Conservation (phyloP, 2,113 vertebrate genomes). For the Stomatorhinus ivindoensis region DNA sequence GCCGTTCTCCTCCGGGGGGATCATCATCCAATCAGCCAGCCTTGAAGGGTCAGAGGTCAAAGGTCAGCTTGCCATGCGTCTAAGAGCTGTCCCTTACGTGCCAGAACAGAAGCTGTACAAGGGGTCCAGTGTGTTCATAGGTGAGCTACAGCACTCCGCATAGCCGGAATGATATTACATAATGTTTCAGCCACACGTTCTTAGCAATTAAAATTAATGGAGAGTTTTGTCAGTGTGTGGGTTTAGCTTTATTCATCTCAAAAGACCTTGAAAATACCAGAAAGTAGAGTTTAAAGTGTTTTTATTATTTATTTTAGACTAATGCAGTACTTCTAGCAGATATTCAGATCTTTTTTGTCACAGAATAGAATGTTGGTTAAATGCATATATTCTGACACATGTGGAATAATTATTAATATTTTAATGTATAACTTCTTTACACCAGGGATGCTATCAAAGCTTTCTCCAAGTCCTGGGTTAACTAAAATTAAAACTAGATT, state of each 20-base stretch:
- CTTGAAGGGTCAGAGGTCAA: not conserved
- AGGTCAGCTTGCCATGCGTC: conserved; percentile 1
- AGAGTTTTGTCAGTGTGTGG: not conserved
- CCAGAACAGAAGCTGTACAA: not conserved
- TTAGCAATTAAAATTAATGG: not conserved
- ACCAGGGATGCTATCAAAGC: not conserved
- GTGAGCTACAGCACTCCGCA: not conserved
- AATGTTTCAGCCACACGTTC: not conserved
- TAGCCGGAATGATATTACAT: not conserved
- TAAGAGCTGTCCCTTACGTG: not conserved
- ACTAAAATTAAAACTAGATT: not conserved
- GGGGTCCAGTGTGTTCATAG: not conserved
- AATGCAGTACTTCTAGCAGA: not conserved
- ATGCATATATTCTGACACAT: not conserved
- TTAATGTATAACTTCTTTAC: not conserved
- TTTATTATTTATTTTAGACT: not conserved
- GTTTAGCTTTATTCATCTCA: not conserved
- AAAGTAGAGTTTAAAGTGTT: not conserved
- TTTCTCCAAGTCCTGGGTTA: not conserved
- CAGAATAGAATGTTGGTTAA: not conserved
- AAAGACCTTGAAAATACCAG: conserved; percentile 2
- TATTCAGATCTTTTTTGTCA: not conserved
- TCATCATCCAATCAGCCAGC: conserved; percentile 10
- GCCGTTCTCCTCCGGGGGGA: not conserved
- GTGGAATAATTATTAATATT: not conserved